Percentiles rank a stretch among this genome's conserved stretches.
phyloP scores from a whole-genome alignment of 2,113 vertebrate genomes.

The Bubalus kerabau region DNA sequence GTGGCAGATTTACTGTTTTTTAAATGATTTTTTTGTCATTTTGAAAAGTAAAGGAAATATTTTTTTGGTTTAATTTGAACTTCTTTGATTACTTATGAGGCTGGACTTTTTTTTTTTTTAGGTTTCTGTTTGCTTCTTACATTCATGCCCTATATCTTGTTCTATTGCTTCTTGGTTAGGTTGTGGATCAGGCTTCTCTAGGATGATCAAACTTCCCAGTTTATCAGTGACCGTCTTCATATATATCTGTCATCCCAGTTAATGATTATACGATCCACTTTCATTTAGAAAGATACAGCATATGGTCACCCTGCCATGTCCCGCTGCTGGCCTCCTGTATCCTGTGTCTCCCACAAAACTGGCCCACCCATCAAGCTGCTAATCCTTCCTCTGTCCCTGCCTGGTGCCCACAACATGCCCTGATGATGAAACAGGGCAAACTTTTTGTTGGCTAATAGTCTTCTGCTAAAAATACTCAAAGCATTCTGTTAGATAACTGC shows the following conservation, averaged over 20 bases:
- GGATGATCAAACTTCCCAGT: not conserved
- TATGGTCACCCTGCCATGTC: rapidly evolving
- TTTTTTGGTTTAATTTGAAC: not conserved
- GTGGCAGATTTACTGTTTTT: not conserved
- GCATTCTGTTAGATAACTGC: not conserved
- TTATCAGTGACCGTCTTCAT: not conserved
- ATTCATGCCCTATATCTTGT: not conserved
- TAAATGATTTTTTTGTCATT: not conserved
- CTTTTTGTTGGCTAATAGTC: not conserved
- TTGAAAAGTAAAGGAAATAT: not conserved
- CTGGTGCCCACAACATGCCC: not conserved
- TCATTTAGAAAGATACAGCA: not conserved
- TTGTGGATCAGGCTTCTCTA: not conserved
- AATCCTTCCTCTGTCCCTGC: not conserved
- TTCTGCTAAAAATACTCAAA: not conserved
- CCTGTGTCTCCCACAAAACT: not conserved
- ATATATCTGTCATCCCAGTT: not conserved
- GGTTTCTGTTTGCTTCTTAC: not conserved
- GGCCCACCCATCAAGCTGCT: not conserved
- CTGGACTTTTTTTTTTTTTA: not conserved
- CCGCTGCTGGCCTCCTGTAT: not conserved
- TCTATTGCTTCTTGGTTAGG: not conserved
- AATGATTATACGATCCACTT: not conserved
- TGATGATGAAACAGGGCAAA: not conserved
- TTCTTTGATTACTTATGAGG: not conserved